phyloP scores from a whole-genome alignment of 2,888 invertebrate species.

The Drosophila borborema region DNA sequence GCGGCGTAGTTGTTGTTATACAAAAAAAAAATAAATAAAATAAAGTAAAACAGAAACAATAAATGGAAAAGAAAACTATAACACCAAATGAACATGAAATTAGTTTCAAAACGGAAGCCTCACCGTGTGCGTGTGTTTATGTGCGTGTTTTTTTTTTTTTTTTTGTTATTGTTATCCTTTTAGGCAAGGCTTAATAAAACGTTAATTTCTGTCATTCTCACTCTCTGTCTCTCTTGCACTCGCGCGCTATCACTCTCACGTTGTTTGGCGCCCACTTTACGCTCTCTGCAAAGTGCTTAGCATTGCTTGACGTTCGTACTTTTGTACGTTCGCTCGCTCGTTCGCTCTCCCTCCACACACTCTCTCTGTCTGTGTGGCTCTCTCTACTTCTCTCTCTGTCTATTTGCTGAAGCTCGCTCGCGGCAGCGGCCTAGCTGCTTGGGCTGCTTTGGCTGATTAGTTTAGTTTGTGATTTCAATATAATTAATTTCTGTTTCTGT shows the following conservation, averaged over 20 bases:
- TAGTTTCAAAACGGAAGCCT: slow-evolving; percentile 5
- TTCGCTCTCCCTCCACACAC: not conserved
- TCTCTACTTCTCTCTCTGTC: slow-evolving; percentile 3
- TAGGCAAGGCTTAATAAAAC: slow-evolving; percentile 35
- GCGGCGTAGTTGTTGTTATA: slow-evolving; percentile 52
- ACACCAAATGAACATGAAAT: slow-evolving; percentile 11
- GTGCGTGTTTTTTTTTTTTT: slow-evolving; percentile 4
- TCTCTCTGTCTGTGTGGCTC: not conserved
- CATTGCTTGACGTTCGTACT: slow-evolving; percentile 6
- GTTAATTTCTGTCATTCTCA: slow-evolving; percentile 34
- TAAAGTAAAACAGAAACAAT: slow-evolving; percentile 15
- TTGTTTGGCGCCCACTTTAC: slow-evolving; percentile 17
- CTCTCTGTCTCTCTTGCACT: slow-evolving; percentile 12
- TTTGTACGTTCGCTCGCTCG: not conserved
- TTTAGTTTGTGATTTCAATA: slow-evolving; percentile 80
- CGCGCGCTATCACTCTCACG: slow-evolving; percentile 6
- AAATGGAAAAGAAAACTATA: not conserved
- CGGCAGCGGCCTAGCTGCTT: slow-evolving; percentile 38
- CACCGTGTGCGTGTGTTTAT: slow-evolving; percentile 6
- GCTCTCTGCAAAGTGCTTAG: slow-evolving; percentile 26
- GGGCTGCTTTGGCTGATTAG: slow-evolving; percentile 70
- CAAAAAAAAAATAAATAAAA: slow-evolving; percentile 28
- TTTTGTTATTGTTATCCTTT: slow-evolving; percentile 46
- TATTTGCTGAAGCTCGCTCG: slow-evolving; percentile 48
- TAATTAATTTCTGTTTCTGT: slow-evolving; percentile 79